Evolutionary conservation across 2,113 vertebrate species (phyloP), one percentile per base, ranked within the genome.

Genomic region (Turdus rufiventris): DNA sequence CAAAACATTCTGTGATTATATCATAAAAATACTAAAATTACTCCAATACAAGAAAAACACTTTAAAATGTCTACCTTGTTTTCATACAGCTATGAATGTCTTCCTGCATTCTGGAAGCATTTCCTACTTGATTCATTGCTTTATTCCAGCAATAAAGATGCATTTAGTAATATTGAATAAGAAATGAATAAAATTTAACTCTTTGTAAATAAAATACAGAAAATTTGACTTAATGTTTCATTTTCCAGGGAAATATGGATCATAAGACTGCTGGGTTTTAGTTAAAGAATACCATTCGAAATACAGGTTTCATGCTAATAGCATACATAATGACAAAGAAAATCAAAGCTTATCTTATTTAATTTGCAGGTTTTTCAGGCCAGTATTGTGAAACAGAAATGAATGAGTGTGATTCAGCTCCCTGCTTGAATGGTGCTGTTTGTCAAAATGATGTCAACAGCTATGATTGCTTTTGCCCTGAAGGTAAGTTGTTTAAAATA

Each of bases 401-500:
- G 92, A 97, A 98, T 70, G 89, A 96, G 36, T 98, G 97, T 31
- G 95, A 97, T 89, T 98, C 95, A 33, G 51, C 95, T 82, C 97
- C 97, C n/a, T 98, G 98, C 93, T 97, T 98, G 88, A 98, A 97
- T 68, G 89, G 94, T 75, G 97, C 97, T 82, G 88, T 97, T 92
- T 98, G 97, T 96, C 96, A 98, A 82, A 97, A 98, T 89, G 84
- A 87, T 95, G 71, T 97, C 94, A 98, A 97, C 86, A 92, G 78
- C 63, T 98, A 98, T 97, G 93, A 97, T 75, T 98, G 97, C 88
- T 97, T 98, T 93, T 98, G 96, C 94, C 96, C 96, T 50, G 95
- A 98, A 95, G 97, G 98, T 97, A 97, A 97, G 84, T 91, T 97
- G 60, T 75, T 96, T 25, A 88, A 96, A 94, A 96, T 53, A 94